Evolutionary conservation across 2,888 invertebrate species (phyloP).

Genomic region (Drosophila rubida): DNA sequence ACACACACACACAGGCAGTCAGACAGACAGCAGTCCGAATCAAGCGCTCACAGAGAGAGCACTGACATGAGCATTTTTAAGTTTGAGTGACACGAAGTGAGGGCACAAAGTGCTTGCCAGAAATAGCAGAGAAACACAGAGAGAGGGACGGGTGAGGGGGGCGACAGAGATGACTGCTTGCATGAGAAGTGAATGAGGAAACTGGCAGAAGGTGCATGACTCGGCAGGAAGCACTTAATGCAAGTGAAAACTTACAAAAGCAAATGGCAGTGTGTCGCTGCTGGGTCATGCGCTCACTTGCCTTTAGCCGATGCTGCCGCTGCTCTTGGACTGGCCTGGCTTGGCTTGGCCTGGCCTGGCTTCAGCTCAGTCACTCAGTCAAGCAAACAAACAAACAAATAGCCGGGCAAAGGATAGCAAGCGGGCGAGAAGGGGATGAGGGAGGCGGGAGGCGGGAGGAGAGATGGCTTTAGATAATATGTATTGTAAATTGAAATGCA

Average conservation of each 20-base stretch:
- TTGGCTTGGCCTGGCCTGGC: conserved; percentile 24
- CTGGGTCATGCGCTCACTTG: conserved; percentile 37
- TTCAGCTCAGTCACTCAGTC: conserved; percentile 64
- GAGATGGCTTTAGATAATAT: conserved; percentile 4
- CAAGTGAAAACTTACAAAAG: conserved; percentile 70
- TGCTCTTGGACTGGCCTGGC: background rate
- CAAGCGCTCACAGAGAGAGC: conserved; percentile 25
- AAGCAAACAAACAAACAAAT: conserved; percentile 55
- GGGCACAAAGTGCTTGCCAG: conserved; percentile 69
- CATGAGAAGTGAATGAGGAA: background rate
- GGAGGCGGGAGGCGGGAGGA: background rate
- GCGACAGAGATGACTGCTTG: conserved; percentile 1
- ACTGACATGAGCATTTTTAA: conserved; percentile 65
- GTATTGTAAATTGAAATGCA: conserved; percentile 33
- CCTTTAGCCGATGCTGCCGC: conserved; percentile 10
- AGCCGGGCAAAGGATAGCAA: conserved; percentile 31
- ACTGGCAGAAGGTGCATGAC: conserved; percentile 15
- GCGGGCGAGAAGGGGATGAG: conserved; percentile 29
- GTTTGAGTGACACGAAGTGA: conserved; percentile 75
- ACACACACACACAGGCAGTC: conserved; percentile 1
- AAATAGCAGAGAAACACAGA: conserved; percentile 1
- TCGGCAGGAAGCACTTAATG: conserved; percentile 72
- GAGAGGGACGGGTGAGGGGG: background rate
- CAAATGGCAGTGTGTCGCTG: conserved; percentile 63
- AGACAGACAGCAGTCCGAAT: conserved; percentile 5